phyloP scores from a whole-genome alignment of 2,888 invertebrate genomes.

The Metallyticus violacea region DNA sequence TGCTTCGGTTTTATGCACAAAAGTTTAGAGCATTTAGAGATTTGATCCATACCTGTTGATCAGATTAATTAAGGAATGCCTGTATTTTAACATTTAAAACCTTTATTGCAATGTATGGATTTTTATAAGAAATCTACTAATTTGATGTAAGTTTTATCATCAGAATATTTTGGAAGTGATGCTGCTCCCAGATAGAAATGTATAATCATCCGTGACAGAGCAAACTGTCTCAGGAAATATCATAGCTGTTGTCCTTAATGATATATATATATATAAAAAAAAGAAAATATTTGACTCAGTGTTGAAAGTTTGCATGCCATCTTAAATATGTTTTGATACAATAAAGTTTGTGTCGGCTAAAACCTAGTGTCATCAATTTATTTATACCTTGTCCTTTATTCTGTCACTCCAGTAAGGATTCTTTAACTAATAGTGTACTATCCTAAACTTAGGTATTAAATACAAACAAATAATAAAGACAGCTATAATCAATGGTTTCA shows the following conservation, averaged over 20 bases:
- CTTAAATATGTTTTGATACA: constrained; percentile 21
- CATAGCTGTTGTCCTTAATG: background rate
- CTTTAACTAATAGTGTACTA: no score
- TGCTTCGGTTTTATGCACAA: no score
- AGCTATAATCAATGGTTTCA: no score
- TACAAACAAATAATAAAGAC: no score
- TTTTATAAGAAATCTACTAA: background rate
- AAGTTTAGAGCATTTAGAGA: no score
- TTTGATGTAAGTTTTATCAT: background rate
- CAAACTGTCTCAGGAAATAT: background rate
- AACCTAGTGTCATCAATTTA: background rate
- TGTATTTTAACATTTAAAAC: no score
- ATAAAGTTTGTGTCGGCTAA: background rate
- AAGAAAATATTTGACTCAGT: background rate
- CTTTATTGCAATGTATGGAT: background rate
- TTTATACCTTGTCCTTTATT: background rate
- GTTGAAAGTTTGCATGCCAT: background rate
- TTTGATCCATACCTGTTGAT: no score
- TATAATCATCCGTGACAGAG: background rate
- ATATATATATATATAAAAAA: no score
- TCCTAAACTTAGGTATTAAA: no score
- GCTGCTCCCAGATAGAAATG: background rate
- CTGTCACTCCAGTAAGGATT: no score
- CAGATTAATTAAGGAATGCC: background rate
- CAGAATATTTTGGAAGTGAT: background rate